Conservation (phyloP, 1,140 invertebrate genomes). For the Phenacoccus solenopsis region DNA sequence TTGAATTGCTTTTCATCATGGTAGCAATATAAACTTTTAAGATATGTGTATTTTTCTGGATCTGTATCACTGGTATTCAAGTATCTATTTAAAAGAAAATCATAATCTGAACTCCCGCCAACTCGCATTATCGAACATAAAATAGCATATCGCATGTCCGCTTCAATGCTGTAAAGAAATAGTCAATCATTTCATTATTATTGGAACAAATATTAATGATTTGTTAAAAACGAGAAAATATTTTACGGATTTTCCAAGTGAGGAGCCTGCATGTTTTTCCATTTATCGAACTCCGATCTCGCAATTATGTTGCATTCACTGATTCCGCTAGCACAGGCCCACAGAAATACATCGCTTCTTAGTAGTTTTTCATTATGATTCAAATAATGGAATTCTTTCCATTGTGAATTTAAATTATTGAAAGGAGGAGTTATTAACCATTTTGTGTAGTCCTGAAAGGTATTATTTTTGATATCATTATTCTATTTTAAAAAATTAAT, state of each 20-base stretch:
- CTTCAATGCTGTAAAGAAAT: background rate
- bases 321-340: background rate
- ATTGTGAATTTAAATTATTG: background rate
- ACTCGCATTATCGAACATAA: background rate
- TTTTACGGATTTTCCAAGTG: background rate
- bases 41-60: background rate
- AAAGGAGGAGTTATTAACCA: background rate
- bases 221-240: background rate
- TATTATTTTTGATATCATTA: background rate
- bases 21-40: constrained; percentile 12
- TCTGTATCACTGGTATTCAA: background rate
- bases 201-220: background rate
- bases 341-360: constrained; percentile 1
- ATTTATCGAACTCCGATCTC: background rate
- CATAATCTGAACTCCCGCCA: background rate
- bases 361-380: background rate
- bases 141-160: background rate
- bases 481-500: too few relatives aligned
- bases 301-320: background rate
- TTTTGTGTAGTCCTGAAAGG: background rate
- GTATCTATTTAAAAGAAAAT: background rate
- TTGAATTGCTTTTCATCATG: background rate
- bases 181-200: background rate
- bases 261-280: background rate
- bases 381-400: background rate